phyloP scores from a whole-genome alignment of 2,888 invertebrate species.

The Chaetogeoica ovagalla region DNA sequence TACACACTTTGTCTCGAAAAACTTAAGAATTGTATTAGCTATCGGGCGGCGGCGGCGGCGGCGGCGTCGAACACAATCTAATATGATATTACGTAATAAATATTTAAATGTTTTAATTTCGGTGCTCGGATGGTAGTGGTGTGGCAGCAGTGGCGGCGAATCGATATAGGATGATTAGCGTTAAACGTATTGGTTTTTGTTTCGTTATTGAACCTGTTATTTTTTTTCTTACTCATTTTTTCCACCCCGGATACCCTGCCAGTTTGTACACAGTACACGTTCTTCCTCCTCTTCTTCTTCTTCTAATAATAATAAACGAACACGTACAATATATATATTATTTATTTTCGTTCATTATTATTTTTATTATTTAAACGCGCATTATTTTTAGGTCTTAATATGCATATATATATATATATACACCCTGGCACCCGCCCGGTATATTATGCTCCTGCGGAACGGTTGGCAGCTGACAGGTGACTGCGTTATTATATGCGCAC shows the following conservation, averaged over 20 bases:
- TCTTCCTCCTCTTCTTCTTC: too few species aligned
- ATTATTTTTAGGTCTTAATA: slow-evolving; percentile 21
- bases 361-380: slow-evolving; percentile 11
- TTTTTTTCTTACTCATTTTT: too few species aligned
- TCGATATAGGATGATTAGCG: slow-evolving; percentile 6
- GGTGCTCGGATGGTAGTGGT: too few species aligned
- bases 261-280: too few species aligned
- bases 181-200: slow-evolving; percentile 12
- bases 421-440: background rate
- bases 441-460: slow-evolving; percentile 11
- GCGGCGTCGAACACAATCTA: too few species aligned
- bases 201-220: slow-evolving; percentile 4
- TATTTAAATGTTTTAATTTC: too few species aligned
- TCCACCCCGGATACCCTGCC: too few species aligned
- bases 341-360: background rate
- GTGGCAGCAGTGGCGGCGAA: background rate
- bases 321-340: background rate
- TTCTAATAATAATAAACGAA: background rate
- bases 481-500: slow-evolving; percentile 31
- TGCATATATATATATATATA: background rate
- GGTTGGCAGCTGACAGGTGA: slow-evolving; percentile 52
- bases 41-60: too few species aligned
- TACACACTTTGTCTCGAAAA: too few species aligned
- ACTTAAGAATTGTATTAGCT: too few species aligned
- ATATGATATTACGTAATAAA: too few species aligned